phyloP scores from a whole-genome alignment of 2,113 vertebrate species.

The Furnarius figulus region DNA sequence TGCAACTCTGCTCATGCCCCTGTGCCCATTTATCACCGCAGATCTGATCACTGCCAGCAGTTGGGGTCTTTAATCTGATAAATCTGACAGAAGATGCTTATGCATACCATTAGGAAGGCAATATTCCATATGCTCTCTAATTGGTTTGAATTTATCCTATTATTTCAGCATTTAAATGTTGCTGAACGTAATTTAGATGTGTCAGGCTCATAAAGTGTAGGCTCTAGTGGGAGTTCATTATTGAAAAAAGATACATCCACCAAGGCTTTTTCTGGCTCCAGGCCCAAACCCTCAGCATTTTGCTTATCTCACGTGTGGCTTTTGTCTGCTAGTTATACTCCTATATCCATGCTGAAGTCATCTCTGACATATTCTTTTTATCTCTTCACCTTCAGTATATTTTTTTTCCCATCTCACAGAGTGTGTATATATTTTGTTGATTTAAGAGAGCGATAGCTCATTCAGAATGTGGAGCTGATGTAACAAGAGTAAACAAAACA shows the following conservation, averaged over 20 bases:
- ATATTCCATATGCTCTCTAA: slow-evolving; percentile 58
- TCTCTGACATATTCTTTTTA: slow-evolving; percentile 11
- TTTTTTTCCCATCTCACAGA: neutral
- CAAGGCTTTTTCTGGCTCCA: slow-evolving; percentile 28
- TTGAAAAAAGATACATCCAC: slow-evolving; percentile 30
- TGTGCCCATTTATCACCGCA: neutral
- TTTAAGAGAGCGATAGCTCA: neutral
- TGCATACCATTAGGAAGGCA: slow-evolving; percentile 50
- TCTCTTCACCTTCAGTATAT: neutral
- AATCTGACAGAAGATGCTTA: slow-evolving; percentile 60
- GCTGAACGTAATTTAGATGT: slow-evolving; percentile 61
- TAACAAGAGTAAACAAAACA: slow-evolving; percentile 32
- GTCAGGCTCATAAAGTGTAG: slow-evolving; percentile 59
- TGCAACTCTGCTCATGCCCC: neutral
- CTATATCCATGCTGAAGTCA: neutral
- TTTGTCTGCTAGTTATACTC: neutral
- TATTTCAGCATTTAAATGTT: slow-evolving; percentile 63
- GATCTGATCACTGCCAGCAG: slow-evolving; percentile 27
- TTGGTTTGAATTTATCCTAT: slow-evolving; percentile 66
- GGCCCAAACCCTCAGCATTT: slow-evolving; percentile 22
- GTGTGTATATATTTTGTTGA: neutral
- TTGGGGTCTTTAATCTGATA: slow-evolving; percentile 44
- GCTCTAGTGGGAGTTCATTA: slow-evolving; percentile 56
- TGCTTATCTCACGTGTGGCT: slow-evolving; percentile 8
- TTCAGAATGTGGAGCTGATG: neutral